Evolutionary conservation across 2,797 vertebrate genomes (phyloP).

Genomic region (Pogonophryne albipinna): DNA sequence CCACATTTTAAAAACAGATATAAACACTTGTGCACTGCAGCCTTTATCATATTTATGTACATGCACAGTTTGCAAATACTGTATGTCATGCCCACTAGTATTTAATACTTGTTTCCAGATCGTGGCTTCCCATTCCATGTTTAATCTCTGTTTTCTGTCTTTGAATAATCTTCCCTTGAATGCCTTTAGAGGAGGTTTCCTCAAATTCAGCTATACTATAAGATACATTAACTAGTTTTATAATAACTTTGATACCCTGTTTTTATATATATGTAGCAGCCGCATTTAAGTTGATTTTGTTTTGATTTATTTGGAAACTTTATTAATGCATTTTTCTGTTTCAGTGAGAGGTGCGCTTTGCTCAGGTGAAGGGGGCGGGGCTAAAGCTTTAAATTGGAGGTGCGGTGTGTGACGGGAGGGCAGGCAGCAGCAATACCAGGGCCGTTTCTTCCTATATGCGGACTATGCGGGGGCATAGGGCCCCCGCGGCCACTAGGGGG

Average conservation of each 20-base stretch:
- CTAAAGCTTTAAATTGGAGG: too few relatives aligned
- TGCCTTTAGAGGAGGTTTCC: neutral
- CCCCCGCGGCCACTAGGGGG: too few relatives aligned
- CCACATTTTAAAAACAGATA: neutral
- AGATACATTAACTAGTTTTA: neutral
- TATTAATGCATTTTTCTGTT: too few relatives aligned
- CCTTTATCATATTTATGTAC: neutral
- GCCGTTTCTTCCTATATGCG: too few relatives aligned
- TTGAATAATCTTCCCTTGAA: neutral
- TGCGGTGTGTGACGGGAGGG: too few relatives aligned
- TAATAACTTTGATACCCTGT: neutral
- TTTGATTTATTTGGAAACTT: too few relatives aligned
- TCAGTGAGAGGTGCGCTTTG: too few relatives aligned
- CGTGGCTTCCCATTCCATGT: neutral
- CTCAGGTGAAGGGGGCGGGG: too few relatives aligned
- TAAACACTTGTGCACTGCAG: neutral
- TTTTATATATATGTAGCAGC: too few relatives aligned
- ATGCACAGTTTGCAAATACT: neutral
- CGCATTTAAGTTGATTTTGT: too few relatives aligned
- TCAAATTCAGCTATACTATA: neutral
- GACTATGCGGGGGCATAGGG: too few relatives aligned
- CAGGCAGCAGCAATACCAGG: too few relatives aligned
- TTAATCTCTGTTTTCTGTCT: neutral
- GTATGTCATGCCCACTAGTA: neutral
- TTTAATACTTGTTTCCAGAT: neutral